Percentiles rank a stretch among this genome's conserved stretches.
Conservation (phyloP, 2,113 vertebrate species). For the Menura novaehollandiae region DNA sequence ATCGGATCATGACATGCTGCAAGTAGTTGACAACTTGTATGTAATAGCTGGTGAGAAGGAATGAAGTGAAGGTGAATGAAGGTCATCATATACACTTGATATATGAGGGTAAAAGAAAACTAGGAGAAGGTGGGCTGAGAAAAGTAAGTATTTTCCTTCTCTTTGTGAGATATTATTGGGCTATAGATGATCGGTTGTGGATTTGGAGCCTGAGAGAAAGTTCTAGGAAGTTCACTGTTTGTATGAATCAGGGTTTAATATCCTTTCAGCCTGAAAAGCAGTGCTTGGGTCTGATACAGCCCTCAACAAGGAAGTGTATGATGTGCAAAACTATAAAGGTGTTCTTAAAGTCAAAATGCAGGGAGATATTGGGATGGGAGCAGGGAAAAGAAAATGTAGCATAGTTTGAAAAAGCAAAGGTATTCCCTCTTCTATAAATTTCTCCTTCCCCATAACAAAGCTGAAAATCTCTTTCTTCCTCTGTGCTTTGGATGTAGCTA, state of each 20-base stretch:
- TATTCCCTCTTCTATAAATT: not conserved
- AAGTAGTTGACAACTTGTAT: not conserved
- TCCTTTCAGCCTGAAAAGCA: not conserved
- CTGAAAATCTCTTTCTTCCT: not conserved
- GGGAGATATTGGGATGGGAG: accelerated
- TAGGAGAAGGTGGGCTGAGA: not conserved
- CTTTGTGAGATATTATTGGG: not conserved
- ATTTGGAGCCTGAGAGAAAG: not conserved
- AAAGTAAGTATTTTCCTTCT: not conserved
- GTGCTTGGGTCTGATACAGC: not conserved
- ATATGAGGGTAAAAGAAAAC: not conserved
- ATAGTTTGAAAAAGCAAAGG: not conserved
- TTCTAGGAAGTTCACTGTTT: not conserved
- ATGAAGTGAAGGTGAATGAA: not conserved
- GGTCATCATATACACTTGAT: not conserved
- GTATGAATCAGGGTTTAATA: not conserved
- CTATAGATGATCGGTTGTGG: not conserved
- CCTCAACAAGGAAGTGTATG: not conserved
- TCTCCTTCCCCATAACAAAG: not conserved
- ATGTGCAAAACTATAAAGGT: not conserved
- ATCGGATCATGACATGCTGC: too few relatives aligned
- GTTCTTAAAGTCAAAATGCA: not conserved
- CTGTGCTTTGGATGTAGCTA: not conserved
- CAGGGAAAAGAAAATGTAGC: not conserved
- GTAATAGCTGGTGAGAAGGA: not conserved